Conservation (phyloP, 2,797 vertebrate genomes). For the Acanthurus leucopareius region DNA sequence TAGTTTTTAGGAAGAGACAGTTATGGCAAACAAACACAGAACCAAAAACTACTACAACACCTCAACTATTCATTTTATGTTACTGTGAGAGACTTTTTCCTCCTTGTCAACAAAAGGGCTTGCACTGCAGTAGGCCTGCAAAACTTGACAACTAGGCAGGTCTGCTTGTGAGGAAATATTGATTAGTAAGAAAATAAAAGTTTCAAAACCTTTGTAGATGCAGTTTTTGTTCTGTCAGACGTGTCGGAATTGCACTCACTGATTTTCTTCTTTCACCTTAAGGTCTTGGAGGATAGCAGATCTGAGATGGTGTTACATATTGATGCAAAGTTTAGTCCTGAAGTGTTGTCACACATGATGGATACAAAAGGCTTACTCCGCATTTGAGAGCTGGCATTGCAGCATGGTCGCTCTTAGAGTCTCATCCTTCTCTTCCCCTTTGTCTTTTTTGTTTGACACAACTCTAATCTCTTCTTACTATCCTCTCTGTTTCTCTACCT, state of each 20-base stretch:
- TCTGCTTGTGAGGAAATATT: conserved; percentile 43
- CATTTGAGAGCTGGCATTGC: conserved; percentile 26
- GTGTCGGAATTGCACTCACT: conserved; percentile 6
- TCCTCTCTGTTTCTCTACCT: conserved; percentile 29
- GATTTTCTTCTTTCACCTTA: conserved; percentile 23
- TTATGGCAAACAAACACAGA: background rate
- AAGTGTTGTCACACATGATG: conserved; percentile 47
- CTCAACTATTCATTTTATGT: background rate
- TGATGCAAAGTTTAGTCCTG: conserved; percentile 35
- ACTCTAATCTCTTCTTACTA: conserved; percentile 38
- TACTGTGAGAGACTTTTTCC: background rate
- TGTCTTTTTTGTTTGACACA: conserved; percentile 20
- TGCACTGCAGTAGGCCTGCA: background rate
- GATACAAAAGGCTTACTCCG: conserved; percentile 56
- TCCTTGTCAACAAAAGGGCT: conserved; percentile 9
- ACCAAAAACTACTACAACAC: background rate
- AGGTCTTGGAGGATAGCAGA: conserved; percentile 13
- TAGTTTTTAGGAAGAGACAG: background rate
- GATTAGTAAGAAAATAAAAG: conserved; percentile 22
- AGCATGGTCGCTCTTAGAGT: conserved; percentile 24
- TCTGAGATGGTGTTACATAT: conserved; percentile 34
- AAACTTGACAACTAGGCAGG: conserved; percentile 12
- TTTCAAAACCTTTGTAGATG: conserved; percentile 16
- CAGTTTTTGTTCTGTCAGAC: conserved; percentile 20
- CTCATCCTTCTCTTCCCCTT: background rate